Evolutionary conservation across 2,113 vertebrate species (phyloP).

Genomic region (Centropus bengalensis): DNA sequence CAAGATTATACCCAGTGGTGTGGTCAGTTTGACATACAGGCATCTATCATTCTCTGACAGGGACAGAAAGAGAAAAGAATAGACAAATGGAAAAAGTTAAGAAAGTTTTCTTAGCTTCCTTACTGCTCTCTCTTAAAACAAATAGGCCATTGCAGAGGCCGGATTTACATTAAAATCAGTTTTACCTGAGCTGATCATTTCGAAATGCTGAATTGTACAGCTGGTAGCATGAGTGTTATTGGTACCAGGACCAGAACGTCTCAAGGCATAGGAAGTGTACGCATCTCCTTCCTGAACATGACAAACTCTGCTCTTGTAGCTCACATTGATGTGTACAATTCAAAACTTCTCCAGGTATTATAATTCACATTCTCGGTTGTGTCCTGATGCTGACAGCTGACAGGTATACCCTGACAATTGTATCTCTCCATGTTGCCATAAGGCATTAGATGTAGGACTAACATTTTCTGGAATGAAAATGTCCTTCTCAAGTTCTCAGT

Average conservation of each 20-base stretch:
- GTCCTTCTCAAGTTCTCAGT: neutral
- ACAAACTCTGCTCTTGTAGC: neutral
- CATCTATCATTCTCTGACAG: neutral
- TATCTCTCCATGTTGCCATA: neutral
- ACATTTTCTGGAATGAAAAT: neutral
- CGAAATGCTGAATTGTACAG: neutral
- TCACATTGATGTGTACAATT: neutral
- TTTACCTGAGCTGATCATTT: neutral
- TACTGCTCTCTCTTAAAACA: neutral
- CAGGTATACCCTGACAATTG: neutral
- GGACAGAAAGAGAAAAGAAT: neutral
- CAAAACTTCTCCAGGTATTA: neutral
- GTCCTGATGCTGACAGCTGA: neutral
- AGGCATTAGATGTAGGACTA: neutral
- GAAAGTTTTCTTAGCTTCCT: neutral
- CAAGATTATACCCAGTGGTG: neutral
- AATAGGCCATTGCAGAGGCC: neutral
- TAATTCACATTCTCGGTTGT: neutral
- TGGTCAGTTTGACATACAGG: neutral
- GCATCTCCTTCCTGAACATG: neutral
- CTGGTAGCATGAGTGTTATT: neutral
- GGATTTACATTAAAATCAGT: neutral
- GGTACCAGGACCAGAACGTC: neutral
- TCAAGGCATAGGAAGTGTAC: neutral
- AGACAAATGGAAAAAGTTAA: neutral